Evolutionary conservation across 2,888 invertebrate species (phyloP).

Genomic region (Meloe dianella): DNA sequence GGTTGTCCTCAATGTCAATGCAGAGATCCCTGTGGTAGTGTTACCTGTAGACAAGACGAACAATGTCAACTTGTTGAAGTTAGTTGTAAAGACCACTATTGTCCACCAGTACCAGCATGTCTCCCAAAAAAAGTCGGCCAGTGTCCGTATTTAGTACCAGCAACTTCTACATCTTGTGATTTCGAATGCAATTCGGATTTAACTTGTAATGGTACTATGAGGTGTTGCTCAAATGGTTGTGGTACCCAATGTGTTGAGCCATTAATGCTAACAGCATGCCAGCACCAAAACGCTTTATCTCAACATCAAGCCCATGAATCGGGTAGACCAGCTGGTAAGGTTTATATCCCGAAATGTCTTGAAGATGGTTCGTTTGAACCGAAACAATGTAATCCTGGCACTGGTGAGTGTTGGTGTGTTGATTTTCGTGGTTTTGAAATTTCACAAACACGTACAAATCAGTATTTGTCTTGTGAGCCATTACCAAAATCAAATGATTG

Average conservation of each 20-base stretch:
- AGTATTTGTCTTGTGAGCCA: constrained; percentile 59
- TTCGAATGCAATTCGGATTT: constrained; percentile 79
- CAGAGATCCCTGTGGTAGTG: constrained; percentile 78
- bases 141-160: constrained; percentile 82
- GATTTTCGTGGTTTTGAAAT: constrained; percentile 76
- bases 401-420: constrained; percentile 82
- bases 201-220: constrained; percentile 72
- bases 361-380: constrained; percentile 72
- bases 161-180: constrained; percentile 71
- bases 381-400: constrained; percentile 75
- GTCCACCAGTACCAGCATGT: constrained; percentile 85
- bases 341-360: constrained; percentile 77
- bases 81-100: constrained; percentile 83
- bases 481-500: constrained; percentile 57
- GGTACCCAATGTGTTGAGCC: constrained; percentile 82
- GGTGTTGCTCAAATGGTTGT: constrained; percentile 88
- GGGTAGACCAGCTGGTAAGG: constrained; percentile 76
- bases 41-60: constrained; percentile 70
- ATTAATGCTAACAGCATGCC: constrained; percentile 76
- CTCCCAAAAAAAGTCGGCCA: constrained; percentile 77
- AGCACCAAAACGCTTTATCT: constrained; percentile 64
- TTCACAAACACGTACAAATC: constrained; percentile 67
- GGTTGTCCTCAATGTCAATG: constrained; percentile 83
- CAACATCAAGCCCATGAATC: constrained; percentile 73
- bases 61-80: constrained; percentile 84